These are phyloP conservation scores for Drosophila micromelanica DNA, from an alignment of 1,140 invertebrate species.

Conservation along the genomic window DNA sequence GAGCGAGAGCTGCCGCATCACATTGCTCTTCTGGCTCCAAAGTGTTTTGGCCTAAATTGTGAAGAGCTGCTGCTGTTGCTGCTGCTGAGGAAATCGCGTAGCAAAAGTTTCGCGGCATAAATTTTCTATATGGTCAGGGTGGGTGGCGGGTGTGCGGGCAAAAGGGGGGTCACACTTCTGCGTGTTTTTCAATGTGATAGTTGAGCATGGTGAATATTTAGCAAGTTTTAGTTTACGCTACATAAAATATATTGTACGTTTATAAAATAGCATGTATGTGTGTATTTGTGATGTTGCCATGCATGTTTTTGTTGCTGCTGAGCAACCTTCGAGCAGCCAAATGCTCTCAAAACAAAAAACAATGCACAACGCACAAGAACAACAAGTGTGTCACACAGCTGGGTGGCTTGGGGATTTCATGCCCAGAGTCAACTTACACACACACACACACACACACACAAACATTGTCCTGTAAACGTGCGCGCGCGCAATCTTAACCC, in stretches of 20 bases:
- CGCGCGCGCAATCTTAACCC: conserved; percentile 39
- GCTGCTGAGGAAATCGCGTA: conserved; percentile 18
- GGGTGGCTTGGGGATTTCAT: conserved; percentile 3
- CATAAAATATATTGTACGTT: conserved; percentile 47
- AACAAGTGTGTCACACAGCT: conserved; percentile 44
- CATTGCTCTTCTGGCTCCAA: conserved; percentile 41
- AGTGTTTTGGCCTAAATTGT: conserved; percentile 79
- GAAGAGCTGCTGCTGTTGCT: conserved; percentile 40
- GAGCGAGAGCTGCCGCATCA: conserved; percentile 18
- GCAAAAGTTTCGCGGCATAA: conserved; percentile 66
- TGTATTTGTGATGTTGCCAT: background rate
- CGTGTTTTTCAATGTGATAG: conserved; percentile 66
- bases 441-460: background rate
- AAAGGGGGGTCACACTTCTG: conserved; percentile 12
- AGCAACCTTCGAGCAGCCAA: conserved; percentile 43
- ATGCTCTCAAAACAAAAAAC: conserved; percentile 32
- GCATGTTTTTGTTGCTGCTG: background rate
- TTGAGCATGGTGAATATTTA: conserved; percentile 54
- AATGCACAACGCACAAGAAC: conserved; percentile 40
- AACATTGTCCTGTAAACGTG: background rate
- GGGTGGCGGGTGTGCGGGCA: background rate
- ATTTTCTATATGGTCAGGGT: conserved; percentile 45
- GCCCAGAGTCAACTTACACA: background rate
- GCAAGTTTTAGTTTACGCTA: conserved; percentile 52
- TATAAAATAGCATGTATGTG: conserved; percentile 10